Base-by-base conservation (phyloP, 2,888 invertebrate species). In the Xanthorhoe spadicearia region DNA sequence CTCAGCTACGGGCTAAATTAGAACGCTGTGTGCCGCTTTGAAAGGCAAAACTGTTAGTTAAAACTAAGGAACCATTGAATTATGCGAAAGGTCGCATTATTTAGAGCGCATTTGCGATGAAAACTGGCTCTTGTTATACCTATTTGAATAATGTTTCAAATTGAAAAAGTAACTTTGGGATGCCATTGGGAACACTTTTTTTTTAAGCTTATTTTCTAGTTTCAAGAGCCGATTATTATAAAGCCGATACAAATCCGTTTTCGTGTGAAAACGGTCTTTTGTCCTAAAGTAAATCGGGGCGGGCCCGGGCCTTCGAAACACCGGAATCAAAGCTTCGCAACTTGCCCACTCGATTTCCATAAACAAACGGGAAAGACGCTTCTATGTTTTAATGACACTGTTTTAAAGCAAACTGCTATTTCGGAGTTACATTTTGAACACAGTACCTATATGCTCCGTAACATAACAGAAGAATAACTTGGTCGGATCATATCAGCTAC, bases 301-400 rank as follows among this genome's bases (percentile, higher is more conserved):
- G 85, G 82, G 82, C 74, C 77, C 77, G 77, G 84, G 80, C 79
- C 78, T 82, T 82, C 77, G 66, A 71, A 64, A 63, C 78, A 73
- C 67, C 61, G 80, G 80, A 92, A 91, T 90, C 89, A 90, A 89
- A 90, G 90, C 86, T 82, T 82, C 79, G 78, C 81, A 90, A 90
- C 87, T 91, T 89, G 89, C 89, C 89, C 88, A 87, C 87, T 86
- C 84, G 82, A 92, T 92, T 92, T 86, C 82, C 92, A 92, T 92
- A 92, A 88, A 89, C 91, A 92, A 92, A 92, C 92, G 82, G 83
- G 85, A 82, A 88, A 87, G 90, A 86, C 86, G 84, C 85, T 85
- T 70, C 85, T 76, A 82, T 84, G 87, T 87, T 90, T 89, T 88
- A 89, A 90, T 90, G 86, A 88, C 84, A 86, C 81, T 80, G 84